Evolutionary conservation across 2,797 vertebrate genomes (phyloP).

Genomic region (Falco cherrug): DNA sequence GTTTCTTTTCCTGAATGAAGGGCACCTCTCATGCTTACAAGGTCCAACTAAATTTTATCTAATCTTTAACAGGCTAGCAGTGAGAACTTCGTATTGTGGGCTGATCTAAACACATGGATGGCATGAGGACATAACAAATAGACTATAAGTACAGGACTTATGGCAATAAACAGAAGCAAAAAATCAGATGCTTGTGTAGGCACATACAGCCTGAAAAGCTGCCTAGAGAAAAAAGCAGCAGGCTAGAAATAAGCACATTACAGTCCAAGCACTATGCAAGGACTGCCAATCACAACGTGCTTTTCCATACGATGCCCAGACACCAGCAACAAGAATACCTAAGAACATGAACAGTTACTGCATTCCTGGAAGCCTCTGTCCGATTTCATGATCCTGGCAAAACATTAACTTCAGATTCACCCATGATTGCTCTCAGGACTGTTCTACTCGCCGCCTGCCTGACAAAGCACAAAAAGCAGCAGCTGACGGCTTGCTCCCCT

Average conservation of each 20-base stretch:
- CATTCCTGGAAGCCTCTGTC: neutral
- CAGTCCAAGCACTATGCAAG: neutral
- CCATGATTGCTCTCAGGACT: neutral
- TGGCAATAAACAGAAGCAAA: neutral
- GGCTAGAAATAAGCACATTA: neutral
- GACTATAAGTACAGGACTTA: neutral
- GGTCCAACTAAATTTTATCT: neutral
- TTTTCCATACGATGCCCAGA: neutral
- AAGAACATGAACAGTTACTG: neutral
- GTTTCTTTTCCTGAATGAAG: neutral
- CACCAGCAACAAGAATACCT: neutral
- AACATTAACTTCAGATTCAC: neutral
- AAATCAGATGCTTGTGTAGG: neutral
- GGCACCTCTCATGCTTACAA: neutral
- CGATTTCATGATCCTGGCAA: neutral
- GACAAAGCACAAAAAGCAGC: neutral
- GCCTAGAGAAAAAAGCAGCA: neutral
- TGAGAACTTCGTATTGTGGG: neutral
- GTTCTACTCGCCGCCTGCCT: neutral
- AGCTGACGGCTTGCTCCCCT: neutral
- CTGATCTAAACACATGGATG: neutral
- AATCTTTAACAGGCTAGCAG: neutral
- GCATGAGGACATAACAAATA: neutral
- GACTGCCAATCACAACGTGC: neutral
- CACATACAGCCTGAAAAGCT: neutral